These are phyloP conservation scores for Teinopalpus imperialis DNA, from an alignment of 2,888 invertebrate genomes.

Conservation along the genomic window DNA sequence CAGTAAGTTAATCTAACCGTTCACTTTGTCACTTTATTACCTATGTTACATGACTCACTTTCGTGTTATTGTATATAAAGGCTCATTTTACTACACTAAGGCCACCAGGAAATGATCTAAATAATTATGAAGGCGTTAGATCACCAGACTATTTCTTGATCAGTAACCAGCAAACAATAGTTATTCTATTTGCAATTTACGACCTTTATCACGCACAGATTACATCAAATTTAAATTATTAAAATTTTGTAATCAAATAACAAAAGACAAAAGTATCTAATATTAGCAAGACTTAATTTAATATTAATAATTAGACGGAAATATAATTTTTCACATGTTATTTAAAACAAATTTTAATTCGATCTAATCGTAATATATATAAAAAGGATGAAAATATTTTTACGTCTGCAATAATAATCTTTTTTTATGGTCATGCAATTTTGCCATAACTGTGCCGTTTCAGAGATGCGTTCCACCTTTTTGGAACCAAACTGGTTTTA, in stretches of 20 bases:
- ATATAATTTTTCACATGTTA: too few species aligned
- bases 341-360: too few species aligned
- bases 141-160: background rate
- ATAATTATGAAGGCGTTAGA: conserved; percentile 19
- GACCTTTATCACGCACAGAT: background rate
- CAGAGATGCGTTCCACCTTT: background rate
- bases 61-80: conserved; percentile 20
- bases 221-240: background rate
- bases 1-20: conserved; percentile 27
- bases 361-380: too few species aligned
- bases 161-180: conserved; percentile 7
- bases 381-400: too few species aligned
- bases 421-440: too few species aligned
- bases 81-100: conserved; percentile 31
- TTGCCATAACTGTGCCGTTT: background rate
- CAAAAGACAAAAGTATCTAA: too few species aligned
- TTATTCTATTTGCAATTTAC: background rate
- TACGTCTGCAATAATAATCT: too few species aligned
- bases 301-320: too few species aligned
- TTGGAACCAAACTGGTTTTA: conserved; percentile 8
- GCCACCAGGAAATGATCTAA: conserved; percentile 36
- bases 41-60: conserved; percentile 23
- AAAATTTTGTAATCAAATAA: background rate
- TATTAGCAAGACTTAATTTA: too few species aligned
- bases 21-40: conserved; percentile 26